A percentile compares a stretch with the other conserved stretches of the same genome.
phyloP scores from a whole-genome alignment of 1,140 invertebrate genomes.

The Hylaeus anthracinus region DNA sequence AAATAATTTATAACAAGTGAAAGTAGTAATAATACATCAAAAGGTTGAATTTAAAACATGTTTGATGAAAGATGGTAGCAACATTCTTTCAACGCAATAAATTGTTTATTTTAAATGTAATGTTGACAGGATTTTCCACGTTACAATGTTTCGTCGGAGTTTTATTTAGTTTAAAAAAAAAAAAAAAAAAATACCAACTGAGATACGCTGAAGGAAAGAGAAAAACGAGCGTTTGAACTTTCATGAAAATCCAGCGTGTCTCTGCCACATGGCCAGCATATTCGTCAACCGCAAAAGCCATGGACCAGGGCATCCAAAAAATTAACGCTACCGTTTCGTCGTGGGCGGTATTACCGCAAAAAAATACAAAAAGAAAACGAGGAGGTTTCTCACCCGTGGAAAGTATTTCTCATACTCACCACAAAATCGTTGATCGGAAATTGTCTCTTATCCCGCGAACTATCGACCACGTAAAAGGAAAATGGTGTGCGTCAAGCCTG shows the following conservation, averaged over 20 bases:
- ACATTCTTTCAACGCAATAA: neutral
- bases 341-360: neutral
- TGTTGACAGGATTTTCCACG: neutral
- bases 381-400: neutral
- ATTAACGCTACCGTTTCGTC: constrained; percentile 21
- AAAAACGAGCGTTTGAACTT: constrained; percentile 38
- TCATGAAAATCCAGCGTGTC: constrained; percentile 41
- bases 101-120: neutral
- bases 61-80: no score
- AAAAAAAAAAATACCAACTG: neutral
- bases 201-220: constrained; percentile 21
- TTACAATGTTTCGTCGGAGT: neutral
- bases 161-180: neutral
- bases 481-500: neutral
- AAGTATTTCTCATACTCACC: neutral
- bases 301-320: constrained; percentile 7
- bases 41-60: no score
- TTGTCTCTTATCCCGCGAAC: no score
- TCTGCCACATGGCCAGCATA: constrained; percentile 17
- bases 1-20: no score
- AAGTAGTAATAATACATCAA: no score
- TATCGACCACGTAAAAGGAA: no score
- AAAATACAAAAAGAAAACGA: neutral
- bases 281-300: constrained; percentile 33
- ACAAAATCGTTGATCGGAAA: no score